phyloP scores from a whole-genome alignment of 2,888 invertebrate genomes.

The Augiades crinisus region DNA sequence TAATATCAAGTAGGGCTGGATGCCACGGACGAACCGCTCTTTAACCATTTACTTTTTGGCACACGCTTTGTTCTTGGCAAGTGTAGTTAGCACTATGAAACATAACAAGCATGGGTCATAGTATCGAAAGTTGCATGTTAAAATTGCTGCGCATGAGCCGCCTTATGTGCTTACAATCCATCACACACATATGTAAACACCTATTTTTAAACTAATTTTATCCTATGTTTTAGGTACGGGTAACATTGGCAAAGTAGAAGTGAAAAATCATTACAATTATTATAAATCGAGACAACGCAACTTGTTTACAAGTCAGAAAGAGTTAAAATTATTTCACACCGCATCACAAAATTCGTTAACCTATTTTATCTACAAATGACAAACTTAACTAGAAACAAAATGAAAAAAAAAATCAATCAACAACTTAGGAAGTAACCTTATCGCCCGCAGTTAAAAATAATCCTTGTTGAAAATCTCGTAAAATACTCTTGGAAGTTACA shows the following conservation, averaged over 20 bases:
- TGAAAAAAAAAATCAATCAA: constrained; percentile 49
- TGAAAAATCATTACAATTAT: neutral
- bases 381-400: constrained; percentile 62
- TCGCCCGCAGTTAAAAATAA: constrained; percentile 30
- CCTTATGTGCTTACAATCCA: neutral
- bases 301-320: constrained; percentile 16
- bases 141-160: neutral
- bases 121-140: neutral
- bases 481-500: neutral
- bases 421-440: constrained; percentile 40
- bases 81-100: neutral
- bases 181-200: constrained; percentile 1
- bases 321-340: constrained; percentile 27
- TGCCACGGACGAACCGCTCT: too few species aligned
- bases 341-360: constrained; percentile 39
- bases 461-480: constrained; percentile 12
- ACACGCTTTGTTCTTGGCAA: neutral
- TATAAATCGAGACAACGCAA: constrained; percentile 14
- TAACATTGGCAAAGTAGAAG: constrained; percentile 24
- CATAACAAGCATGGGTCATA: neutral
- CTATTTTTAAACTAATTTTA: constrained; percentile 15
- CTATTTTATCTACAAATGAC: constrained; percentile 46
- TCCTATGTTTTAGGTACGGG: constrained; percentile 24
- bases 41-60: too few species aligned
- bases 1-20: too few species aligned